Conservation (phyloP, 2,113 vertebrate genomes). For the Mugil cephalus region DNA sequence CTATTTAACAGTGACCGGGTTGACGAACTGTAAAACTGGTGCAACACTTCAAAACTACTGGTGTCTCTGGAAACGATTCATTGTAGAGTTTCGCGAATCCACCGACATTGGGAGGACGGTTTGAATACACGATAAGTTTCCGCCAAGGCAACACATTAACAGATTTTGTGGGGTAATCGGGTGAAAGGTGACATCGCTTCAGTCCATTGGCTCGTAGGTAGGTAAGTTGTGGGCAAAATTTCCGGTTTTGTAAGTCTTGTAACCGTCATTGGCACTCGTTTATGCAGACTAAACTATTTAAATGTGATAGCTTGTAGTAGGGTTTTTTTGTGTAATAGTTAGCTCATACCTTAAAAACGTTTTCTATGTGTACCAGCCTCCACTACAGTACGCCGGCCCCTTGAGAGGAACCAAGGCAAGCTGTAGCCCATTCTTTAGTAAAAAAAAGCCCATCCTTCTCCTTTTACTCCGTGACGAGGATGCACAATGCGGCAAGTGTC, state of each 20-base stretch:
- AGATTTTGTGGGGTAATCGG: constrained; percentile 51
- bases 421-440: constrained; percentile 16
- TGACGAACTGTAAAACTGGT: constrained; percentile 25
- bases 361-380: constrained; percentile 7
- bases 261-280: not conserved
- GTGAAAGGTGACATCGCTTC: constrained; percentile 70
- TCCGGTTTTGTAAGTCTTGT: not conserved
- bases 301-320: not conserved
- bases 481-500: constrained; percentile 83
- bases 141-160: not conserved
- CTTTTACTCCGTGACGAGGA: constrained; percentile 70
- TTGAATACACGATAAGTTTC: not conserved
- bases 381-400: not conserved
- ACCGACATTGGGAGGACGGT: constrained; percentile 1
- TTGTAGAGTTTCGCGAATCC: not conserved
- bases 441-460: constrained; percentile 36
- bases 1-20: constrained; percentile 22
- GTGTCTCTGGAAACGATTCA: not conserved
- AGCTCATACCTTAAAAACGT: not conserved
- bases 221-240: constrained; percentile 61
- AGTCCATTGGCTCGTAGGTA: constrained; percentile 63
- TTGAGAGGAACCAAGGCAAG: not conserved
- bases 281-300: not conserved
- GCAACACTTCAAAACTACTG: constrained; percentile 28
- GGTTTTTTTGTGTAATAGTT: not conserved